Conservation (phyloP, 2,888 invertebrate genomes). For the Clivina fossor region DNA sequence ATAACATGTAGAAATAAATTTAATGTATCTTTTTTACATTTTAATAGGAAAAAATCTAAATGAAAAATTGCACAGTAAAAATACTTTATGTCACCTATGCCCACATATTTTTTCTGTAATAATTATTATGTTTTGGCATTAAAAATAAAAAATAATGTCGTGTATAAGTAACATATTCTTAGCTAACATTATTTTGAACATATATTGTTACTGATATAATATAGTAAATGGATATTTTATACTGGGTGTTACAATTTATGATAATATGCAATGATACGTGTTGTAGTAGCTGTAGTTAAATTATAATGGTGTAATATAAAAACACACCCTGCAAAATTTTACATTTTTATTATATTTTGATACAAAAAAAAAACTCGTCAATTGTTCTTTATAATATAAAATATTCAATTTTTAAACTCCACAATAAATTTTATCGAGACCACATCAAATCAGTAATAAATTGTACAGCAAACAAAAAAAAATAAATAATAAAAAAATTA, state of each 20-base stretch:
- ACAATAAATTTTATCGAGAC: constrained; percentile 5
- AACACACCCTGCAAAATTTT: not conserved
- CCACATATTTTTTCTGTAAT: too few relatives aligned
- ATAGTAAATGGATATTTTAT: constrained; percentile 28
- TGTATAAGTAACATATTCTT: constrained; percentile 18
- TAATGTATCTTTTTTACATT: too few relatives aligned
- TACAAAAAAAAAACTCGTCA: not conserved
- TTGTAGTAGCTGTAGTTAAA: constrained; percentile 7
- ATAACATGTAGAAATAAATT: too few relatives aligned
- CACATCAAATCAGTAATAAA: constrained; percentile 1
- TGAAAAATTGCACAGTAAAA: too few relatives aligned
- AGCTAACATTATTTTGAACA: constrained; percentile 23
- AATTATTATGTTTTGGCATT: too few relatives aligned
- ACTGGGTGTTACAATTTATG: constrained; percentile 10
- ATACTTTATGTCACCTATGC: too few relatives aligned
- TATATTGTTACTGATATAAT: constrained; percentile 19
- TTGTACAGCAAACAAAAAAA: not conserved
- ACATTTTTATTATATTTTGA: not conserved
- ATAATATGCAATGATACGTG: constrained; percentile 19
- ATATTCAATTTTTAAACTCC: too few relatives aligned
- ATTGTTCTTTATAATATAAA: not conserved
- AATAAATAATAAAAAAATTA: not conserved
- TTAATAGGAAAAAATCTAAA: too few relatives aligned
- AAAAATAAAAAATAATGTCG: constrained; percentile 21
- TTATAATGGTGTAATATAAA: constrained; percentile 11